Evolutionary conservation across 1,140 invertebrate species (phyloP).

Genomic region (Saccostrea cuccullata): DNA sequence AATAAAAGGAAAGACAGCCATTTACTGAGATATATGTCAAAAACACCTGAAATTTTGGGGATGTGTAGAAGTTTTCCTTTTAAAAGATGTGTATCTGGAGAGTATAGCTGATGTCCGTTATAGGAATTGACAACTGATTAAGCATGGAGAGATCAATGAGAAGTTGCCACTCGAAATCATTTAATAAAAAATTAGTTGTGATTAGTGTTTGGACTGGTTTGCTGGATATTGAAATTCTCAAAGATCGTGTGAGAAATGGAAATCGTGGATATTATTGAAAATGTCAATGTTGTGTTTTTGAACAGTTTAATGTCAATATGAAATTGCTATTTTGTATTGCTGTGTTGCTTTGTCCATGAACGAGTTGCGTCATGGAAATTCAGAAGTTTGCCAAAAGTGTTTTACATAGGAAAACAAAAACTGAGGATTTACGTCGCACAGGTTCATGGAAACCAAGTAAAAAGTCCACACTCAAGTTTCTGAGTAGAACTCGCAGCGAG

Average conservation of each 20-base stretch:
- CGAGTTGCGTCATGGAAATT: conserved; percentile 50
- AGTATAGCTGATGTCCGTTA: not conserved
- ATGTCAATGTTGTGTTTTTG: not conserved
- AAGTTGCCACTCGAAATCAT: not conserved
- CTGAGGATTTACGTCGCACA: conserved; percentile 61
- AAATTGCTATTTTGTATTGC: not conserved
- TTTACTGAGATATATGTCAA: conserved; percentile 3
- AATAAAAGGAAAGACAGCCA: conserved; percentile 26
- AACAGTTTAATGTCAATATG: not conserved
- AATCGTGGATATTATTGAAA: not conserved
- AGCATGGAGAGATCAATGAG: not conserved
- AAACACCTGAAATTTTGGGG: conserved; percentile 18
- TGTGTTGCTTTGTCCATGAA: not conserved
- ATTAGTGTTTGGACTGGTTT: not conserved
- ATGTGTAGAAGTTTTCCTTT: not conserved
- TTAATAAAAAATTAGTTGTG: not conserved
- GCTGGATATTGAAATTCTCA: not conserved
- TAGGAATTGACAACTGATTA: conserved; percentile 11
- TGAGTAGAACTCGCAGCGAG: conserved; percentile 51
- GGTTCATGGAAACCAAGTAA: conserved; percentile 62
- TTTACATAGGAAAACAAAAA: conserved; percentile 58
- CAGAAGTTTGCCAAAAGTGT: conserved; percentile 58
- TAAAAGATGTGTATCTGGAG: not conserved
- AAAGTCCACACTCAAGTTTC: conserved; percentile 39
- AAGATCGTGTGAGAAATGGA: not conserved